Evolutionary conservation across 2,113 vertebrate genomes (phyloP).

Genomic region (Tachycineta bicolor): DNA sequence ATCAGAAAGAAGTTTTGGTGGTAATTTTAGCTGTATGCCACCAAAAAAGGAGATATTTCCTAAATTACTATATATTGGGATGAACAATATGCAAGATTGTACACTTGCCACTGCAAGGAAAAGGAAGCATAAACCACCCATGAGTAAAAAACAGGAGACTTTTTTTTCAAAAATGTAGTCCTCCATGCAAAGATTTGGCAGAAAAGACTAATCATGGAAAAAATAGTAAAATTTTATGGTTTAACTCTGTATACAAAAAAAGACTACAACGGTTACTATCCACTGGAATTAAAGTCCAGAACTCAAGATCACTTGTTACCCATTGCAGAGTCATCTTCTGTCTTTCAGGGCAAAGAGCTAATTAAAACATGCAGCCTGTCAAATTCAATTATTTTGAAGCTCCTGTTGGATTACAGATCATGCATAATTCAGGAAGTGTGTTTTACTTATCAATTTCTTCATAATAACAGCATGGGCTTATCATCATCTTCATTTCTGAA

Average conservation of each 20-base stretch:
- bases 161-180: not conserved
- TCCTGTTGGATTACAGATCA: not conserved
- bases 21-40: not conserved
- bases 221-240: not conserved
- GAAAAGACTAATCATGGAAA: not conserved
- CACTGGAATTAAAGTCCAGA: not conserved
- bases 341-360: not conserved
- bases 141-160: not conserved
- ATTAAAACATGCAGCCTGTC: not conserved
- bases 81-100: not conserved
- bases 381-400: not conserved
- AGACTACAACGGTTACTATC: not conserved
- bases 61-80: not conserved
- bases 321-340: not conserved
- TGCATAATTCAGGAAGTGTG: not conserved
- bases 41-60: not conserved
- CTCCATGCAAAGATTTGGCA: not conserved
- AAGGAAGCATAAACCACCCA: not conserved
- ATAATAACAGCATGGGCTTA: not conserved
- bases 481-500: not conserved
- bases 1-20: not conserved
- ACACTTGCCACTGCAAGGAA: not conserved
- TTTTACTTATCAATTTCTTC: not conserved
- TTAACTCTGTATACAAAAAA: not conserved
- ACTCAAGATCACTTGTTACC: not conserved